These are phyloP conservation scores for Platypus cylindrus DNA, from an alignment of 2,888 invertebrate genomes.

Conservation along the genomic window DNA sequence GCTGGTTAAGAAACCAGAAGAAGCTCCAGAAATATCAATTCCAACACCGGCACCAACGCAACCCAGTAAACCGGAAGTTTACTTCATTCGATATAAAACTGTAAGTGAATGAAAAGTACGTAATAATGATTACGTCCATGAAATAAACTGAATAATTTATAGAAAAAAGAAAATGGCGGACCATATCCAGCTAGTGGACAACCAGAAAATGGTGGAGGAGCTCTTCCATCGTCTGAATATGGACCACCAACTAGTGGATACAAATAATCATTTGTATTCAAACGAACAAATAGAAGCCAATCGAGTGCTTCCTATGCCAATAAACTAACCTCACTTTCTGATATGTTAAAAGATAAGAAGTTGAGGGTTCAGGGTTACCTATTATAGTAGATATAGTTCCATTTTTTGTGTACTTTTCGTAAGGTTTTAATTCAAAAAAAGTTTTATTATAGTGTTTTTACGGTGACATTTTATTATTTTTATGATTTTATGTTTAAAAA, in stretches of 20 bases:
- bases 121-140: conserved; percentile 1
- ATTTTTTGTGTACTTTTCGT: too few relatives aligned
- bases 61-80: conserved; percentile 80
- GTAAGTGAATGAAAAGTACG: conserved; percentile 34
- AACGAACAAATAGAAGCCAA: neutral
- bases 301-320: too few relatives aligned
- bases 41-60: conserved; percentile 74
- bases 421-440: too few relatives aligned
- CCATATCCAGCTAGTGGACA: conserved; percentile 33
- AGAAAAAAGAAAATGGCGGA: conserved; percentile 29
- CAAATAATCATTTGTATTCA: conserved; percentile 5
- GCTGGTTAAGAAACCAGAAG: conserved; percentile 78
- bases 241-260: conserved; percentile 38
- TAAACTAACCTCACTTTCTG: too few relatives aligned
- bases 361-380: too few relatives aligned
- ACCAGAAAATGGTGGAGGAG: conserved; percentile 36
- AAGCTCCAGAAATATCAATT: conserved; percentile 63
- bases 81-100: conserved; percentile 84
- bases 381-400: too few relatives aligned
- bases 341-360: too few relatives aligned
- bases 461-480: too few relatives aligned
- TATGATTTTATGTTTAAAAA: too few relatives aligned
- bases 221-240: conserved; percentile 43
- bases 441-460: too few relatives aligned
- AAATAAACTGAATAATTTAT: neutral